These are phyloP conservation scores for Aporophyla nigra DNA, from an alignment of 2,888 invertebrate species.

Conservation along the genomic window DNA sequence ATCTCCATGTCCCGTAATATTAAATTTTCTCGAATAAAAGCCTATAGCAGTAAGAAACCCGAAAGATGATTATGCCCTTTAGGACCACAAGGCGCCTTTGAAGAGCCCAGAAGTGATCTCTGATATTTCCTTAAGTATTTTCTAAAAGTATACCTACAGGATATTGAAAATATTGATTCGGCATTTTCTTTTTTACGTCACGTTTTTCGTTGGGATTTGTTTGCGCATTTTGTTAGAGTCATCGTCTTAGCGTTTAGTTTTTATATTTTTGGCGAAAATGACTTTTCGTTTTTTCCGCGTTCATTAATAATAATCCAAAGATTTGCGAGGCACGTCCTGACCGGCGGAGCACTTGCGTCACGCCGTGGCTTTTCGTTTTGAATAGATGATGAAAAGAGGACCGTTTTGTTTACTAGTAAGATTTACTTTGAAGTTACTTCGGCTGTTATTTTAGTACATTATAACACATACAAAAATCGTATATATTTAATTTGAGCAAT, in stretches of 20 bases:
- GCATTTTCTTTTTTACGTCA: conserved; percentile 52
- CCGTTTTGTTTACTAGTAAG: conserved; percentile 42
- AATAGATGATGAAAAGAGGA: conserved; percentile 33
- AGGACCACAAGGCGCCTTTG: conserved; percentile 67
- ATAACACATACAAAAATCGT: background rate
- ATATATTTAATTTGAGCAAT: no score
- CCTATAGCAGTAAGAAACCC: conserved; percentile 63
- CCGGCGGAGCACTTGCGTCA: conserved; percentile 11
- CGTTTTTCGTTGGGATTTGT: conserved; percentile 54
- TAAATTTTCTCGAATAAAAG: conserved; percentile 73
- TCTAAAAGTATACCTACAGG: conserved; percentile 67
- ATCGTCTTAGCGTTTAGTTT: conserved; percentile 29
- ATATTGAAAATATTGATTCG: conserved; percentile 71
- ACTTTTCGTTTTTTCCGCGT: conserved; percentile 39
- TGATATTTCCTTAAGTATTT: conserved; percentile 72
- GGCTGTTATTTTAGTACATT: background rate
- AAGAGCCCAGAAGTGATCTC: conserved; percentile 69
- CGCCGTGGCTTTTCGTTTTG: conserved; percentile 7
- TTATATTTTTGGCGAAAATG: conserved; percentile 34
- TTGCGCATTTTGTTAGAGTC: conserved; percentile 47
- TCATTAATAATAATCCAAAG: conserved; percentile 58
- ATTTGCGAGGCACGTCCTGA: conserved; percentile 43
- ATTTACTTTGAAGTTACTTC: conserved; percentile 18
- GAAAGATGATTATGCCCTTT: conserved; percentile 70
- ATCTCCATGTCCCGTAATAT: conserved; percentile 69